Evolutionary conservation across 2,113 vertebrate species (phyloP).

Genomic region (Xyliphius kryptos): DNA sequence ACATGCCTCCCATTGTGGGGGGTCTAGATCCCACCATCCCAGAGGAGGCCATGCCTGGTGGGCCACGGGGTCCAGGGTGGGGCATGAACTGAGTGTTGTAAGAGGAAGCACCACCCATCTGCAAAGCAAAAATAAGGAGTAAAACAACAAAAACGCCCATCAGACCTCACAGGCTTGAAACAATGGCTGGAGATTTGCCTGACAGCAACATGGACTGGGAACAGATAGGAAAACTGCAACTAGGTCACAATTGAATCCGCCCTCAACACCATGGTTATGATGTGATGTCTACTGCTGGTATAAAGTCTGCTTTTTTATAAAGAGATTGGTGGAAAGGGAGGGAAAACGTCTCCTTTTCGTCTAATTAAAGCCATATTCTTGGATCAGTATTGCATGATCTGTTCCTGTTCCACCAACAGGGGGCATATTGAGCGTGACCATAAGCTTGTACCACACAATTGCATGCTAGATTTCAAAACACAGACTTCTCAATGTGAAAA

Average conservation of each 20-base stretch:
- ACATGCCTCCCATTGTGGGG: constrained; percentile 61
- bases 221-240: constrained; percentile 25
- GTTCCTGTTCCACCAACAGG: constrained; percentile 27
- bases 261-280: too few relatives aligned
- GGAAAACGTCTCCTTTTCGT: too few relatives aligned
- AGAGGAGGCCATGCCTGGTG: constrained; percentile 66
- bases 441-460: too few relatives aligned
- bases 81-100: constrained; percentile 86
- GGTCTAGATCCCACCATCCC: constrained; percentile 71
- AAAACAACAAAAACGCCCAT: constrained; percentile 30
- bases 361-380: too few relatives aligned
- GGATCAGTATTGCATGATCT: background rate
- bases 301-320: too few relatives aligned
- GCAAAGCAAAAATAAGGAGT: constrained; percentile 17
- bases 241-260: too few relatives aligned
- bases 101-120: constrained; percentile 83
- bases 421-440: too few relatives aligned
- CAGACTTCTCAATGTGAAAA: too few relatives aligned
- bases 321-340: too few relatives aligned
- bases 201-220: constrained; percentile 29
- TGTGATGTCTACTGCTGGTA: too few relatives aligned
- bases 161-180: constrained; percentile 23
- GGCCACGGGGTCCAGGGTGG: constrained; percentile 75
- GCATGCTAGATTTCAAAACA: too few relatives aligned
- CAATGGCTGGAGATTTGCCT: constrained; percentile 44